A percentile compares a stretch with the other conserved stretches of the same genome.
Conservation (phyloP, 1,140 invertebrate species). For the Trypoxylus dichotomus region DNA sequence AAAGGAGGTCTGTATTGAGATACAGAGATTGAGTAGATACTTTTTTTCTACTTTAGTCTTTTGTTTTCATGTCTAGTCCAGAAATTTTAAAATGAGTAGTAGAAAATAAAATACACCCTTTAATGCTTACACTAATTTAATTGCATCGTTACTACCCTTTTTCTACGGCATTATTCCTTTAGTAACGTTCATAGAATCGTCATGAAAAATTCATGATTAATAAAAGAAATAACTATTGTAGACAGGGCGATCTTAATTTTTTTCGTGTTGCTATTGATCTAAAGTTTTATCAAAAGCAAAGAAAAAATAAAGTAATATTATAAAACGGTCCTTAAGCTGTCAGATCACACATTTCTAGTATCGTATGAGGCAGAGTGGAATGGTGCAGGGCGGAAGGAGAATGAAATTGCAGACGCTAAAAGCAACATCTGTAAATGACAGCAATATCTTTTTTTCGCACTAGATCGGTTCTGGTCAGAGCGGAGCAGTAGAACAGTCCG, state of each 20-base stretch:
- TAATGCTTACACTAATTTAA: too few species aligned
- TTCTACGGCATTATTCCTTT: background rate
- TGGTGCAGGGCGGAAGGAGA: background rate
- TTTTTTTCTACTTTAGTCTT: too few species aligned
- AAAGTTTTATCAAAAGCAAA: background rate
- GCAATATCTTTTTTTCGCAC: conserved; percentile 10
- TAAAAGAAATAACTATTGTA: background rate
- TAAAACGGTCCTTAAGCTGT: background rate
- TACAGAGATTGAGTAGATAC: too few species aligned
- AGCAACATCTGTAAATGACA: conserved; percentile 25
- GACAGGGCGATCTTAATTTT: background rate
- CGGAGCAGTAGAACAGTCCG: background rate
- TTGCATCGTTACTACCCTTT: too few species aligned
- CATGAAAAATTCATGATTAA: background rate
- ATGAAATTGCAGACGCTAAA: background rate
- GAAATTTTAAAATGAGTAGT: too few species aligned
- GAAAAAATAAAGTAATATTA: background rate
- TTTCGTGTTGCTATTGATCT: background rate
- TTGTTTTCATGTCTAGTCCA: too few species aligned
- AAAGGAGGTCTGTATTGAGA: too few species aligned
- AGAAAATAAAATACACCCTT: too few species aligned
- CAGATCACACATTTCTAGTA: conserved; percentile 5
- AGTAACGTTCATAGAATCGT: too few species aligned
- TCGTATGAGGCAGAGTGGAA: background rate
- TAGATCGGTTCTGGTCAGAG: background rate